Percentiles rank a stretch among this genome's conserved stretches.
phyloP scores from a whole-genome alignment of 1,140 invertebrate genomes.

The Heliconius himera region DNA sequence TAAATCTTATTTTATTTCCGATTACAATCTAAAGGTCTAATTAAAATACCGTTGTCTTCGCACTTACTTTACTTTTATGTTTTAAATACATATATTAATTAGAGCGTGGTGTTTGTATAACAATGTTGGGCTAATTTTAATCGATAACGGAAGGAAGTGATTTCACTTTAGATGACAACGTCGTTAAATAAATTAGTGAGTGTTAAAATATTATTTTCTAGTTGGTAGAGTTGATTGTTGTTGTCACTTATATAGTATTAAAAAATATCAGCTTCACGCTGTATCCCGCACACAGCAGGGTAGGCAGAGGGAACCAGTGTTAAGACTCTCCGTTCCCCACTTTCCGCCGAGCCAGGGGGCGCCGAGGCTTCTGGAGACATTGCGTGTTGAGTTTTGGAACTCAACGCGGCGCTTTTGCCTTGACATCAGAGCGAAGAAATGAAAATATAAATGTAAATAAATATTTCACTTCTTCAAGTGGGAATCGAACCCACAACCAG shows the following conservation, averaged over 20 bases:
- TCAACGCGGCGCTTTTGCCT: too few relatives aligned
- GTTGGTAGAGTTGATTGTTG: not conserved
- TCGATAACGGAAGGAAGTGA: constrained; percentile 41
- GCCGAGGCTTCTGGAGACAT: too few relatives aligned
- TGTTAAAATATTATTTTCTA: not conserved
- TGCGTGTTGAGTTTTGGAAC: too few relatives aligned
- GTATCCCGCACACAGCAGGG: too few relatives aligned
- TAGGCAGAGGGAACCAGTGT: too few relatives aligned
- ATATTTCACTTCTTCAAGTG: too few relatives aligned
- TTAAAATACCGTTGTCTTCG: constrained; percentile 26
- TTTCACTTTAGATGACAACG: constrained; percentile 25
- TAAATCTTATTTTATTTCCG: not conserved
- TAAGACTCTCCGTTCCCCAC: too few relatives aligned
- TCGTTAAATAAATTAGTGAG: not conserved
- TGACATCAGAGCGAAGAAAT: too few relatives aligned
- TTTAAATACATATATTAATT: constrained; percentile 21
- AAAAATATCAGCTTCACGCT: too few relatives aligned
- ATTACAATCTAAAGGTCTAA: constrained; percentile 13
- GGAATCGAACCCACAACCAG: too few relatives aligned
- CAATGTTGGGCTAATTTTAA: constrained; percentile 18
- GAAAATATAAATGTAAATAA: too few relatives aligned
- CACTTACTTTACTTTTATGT: constrained; percentile 23
- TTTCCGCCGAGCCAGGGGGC: too few relatives aligned
- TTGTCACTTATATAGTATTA: not conserved
- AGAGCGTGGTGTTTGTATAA: constrained; percentile 25